These are phyloP conservation scores for Drosophila ustulata DNA, from an alignment of 2,888 invertebrate species.

Conservation along the genomic window DNA sequence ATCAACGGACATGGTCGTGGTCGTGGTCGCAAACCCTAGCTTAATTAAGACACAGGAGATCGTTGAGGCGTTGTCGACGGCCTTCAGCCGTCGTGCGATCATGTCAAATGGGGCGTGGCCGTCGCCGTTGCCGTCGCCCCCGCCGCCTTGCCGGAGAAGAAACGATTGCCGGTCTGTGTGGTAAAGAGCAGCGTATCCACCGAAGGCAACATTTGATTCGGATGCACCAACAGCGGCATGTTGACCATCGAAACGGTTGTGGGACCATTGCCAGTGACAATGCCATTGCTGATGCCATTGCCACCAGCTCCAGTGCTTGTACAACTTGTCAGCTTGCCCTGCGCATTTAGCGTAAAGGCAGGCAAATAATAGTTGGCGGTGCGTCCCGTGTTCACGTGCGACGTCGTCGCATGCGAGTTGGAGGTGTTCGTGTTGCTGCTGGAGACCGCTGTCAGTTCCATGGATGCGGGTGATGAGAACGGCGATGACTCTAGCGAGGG, in stretches of 20 bases:
- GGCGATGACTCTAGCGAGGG: slow-evolving; percentile 84
- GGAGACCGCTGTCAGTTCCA: slow-evolving; percentile 74
- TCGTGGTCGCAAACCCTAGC: slow-evolving; percentile 66
- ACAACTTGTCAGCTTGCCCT: slow-evolving; percentile 57
- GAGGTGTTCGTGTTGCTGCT: slow-evolving; percentile 24
- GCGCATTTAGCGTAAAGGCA: slow-evolving; percentile 72
- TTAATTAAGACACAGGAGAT: slow-evolving; percentile 81
- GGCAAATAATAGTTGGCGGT: slow-evolving; percentile 69
- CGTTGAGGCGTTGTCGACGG: slow-evolving; percentile 66
- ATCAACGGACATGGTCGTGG: slow-evolving; percentile 24
- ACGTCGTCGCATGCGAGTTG: slow-evolving; percentile 29
- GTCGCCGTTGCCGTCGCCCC: slow-evolving; percentile 28
- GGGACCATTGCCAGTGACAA: slow-evolving; percentile 42
- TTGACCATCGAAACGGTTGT: slow-evolving; percentile 68
- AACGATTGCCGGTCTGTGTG: slow-evolving; percentile 72
- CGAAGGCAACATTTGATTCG: slow-evolving; percentile 83
- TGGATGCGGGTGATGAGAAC: slow-evolving; percentile 83
- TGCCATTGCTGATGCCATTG: slow-evolving; percentile 4
- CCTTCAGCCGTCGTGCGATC: slow-evolving; percentile 57
- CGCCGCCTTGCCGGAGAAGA: slow-evolving; percentile 64
- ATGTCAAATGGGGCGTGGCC: slow-evolving; percentile 67
- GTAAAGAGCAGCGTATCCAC: slow-evolving; percentile 83
- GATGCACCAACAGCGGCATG: slow-evolving; percentile 73
- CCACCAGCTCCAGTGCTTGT: slow-evolving; percentile 25
- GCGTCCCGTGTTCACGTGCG: slow-evolving; percentile 38